Percentiles rank a stretch among this genome's conserved stretches.
Evolutionary conservation across 2,113 vertebrate species (phyloP).

Genomic region (Ageneiosus marmoratus): DNA sequence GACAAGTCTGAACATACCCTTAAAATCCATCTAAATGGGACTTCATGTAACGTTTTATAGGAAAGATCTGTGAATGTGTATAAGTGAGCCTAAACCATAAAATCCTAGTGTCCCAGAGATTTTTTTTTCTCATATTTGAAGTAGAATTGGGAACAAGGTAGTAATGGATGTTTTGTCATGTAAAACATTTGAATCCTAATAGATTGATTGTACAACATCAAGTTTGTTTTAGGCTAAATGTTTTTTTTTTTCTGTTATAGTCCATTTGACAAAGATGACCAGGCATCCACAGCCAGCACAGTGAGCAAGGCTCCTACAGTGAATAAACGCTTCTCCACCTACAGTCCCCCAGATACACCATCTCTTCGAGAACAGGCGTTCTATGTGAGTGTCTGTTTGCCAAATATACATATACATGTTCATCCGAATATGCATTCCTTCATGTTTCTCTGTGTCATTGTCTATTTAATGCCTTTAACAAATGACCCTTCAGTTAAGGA

Average conservation of each 20-base stretch:
- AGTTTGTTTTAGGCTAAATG: neutral
- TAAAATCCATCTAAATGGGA: neutral
- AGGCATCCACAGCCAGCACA: conserved; percentile 77
- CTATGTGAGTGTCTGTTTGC: conserved; percentile 81
- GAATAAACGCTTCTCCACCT: conserved; percentile 91
- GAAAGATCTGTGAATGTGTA: neutral
- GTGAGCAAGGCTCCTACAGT: conserved; percentile 88
- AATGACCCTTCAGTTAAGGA: neutral
- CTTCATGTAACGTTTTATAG: too few relatives aligned
- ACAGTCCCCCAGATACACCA: conserved; percentile 90
- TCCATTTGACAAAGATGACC: conserved; percentile 96
- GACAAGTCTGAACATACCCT: too few relatives aligned
- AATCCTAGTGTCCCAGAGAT: neutral
- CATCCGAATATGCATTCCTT: neutral
- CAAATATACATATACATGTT: neutral
- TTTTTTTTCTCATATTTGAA: neutral
- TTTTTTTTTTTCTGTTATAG: conserved; percentile 62
- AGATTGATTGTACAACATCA: neutral
- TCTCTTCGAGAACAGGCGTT: conserved; percentile 95
- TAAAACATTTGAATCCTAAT: neutral
- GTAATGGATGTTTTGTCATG: neutral
- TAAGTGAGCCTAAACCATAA: neutral
- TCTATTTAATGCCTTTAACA: neutral
- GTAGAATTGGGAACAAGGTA: neutral
- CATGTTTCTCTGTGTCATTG: neutral